Evolutionary conservation across 2,888 invertebrate species (phyloP).

Genomic region (Hesperia comma): DNA sequence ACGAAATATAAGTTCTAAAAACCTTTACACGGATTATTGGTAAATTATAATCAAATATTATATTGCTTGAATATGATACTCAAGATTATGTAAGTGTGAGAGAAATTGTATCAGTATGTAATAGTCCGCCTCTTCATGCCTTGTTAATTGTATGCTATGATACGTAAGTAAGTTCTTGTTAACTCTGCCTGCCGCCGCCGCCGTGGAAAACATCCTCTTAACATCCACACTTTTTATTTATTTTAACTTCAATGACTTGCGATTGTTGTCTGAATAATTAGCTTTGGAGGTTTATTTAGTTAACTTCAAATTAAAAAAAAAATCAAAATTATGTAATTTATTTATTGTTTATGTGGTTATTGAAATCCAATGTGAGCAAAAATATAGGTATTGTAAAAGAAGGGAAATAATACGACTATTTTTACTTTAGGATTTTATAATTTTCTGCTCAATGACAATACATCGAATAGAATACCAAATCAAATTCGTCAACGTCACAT

Average conservation of each 20-base stretch:
- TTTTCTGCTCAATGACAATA: too few relatives aligned
- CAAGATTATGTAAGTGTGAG: slow-evolving; percentile 2
- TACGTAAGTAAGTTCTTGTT: slow-evolving; percentile 8
- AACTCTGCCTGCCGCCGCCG: not conserved
- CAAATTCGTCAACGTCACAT: too few relatives aligned
- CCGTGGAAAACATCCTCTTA: not conserved
- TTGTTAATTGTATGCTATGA: slow-evolving; percentile 12
- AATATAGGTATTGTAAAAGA: too few relatives aligned
- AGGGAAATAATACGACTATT: too few relatives aligned
- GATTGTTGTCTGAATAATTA: too few relatives aligned
- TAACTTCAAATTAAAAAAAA: too few relatives aligned
- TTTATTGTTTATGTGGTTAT: too few relatives aligned
- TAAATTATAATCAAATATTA: slow-evolving; percentile 4
- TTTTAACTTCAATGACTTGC: too few relatives aligned
- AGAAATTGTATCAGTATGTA: slow-evolving; percentile 8
- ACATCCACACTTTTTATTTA: not conserved
- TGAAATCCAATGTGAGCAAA: too few relatives aligned
- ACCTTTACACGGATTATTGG: slow-evolving; percentile 40
- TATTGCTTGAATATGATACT: slow-evolving; percentile 15
- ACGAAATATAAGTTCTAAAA: slow-evolving; percentile 1
- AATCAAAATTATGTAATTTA: too few relatives aligned
- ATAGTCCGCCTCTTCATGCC: slow-evolving; percentile 33
- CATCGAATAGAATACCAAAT: too few relatives aligned
- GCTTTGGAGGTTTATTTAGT: not conserved
- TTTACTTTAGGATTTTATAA: too few relatives aligned